phyloP scores from a whole-genome alignment of 2,797 vertebrate genomes.

The Dermochelys coriacea region DNA sequence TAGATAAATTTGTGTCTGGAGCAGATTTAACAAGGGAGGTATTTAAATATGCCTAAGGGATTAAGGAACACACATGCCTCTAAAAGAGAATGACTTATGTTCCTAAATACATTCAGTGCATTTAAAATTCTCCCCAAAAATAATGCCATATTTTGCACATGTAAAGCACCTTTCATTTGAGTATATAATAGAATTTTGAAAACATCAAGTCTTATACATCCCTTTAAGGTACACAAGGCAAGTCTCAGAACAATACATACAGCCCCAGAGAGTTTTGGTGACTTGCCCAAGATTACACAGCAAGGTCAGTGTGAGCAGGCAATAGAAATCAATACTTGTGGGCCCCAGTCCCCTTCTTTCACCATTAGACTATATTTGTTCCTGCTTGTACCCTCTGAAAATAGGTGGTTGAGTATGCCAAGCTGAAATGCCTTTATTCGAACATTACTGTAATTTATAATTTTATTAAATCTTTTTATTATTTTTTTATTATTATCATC shows the following conservation, averaged over 20 bases:
- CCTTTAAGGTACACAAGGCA: constrained; percentile 8
- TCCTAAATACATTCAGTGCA: not conserved
- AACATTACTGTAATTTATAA: not conserved
- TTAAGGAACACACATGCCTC: constrained; percentile 3
- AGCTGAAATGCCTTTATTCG: not conserved
- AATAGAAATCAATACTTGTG: not conserved
- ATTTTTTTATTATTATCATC: not conserved
- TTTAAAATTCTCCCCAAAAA: not conserved
- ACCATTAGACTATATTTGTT: constrained; percentile 13
- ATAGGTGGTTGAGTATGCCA: not conserved
- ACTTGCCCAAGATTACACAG: not conserved
- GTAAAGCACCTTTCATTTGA: not conserved
- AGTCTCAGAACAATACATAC: not conserved
- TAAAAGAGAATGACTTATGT: constrained; percentile 40
- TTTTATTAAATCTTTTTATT: not conserved
- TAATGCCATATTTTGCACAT: constrained; percentile 19
- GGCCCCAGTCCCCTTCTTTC: not conserved
- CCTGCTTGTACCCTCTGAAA: not conserved
- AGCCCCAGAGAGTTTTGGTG: not conserved
- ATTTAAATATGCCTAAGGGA: constrained; percentile 14
- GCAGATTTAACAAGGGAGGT: constrained; percentile 4
- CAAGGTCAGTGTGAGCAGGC: not conserved
- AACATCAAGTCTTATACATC: not conserved
- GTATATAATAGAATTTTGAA: constrained; percentile 16
- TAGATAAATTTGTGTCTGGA: constrained; percentile 13